A percentile compares a stretch with the other conserved stretches of the same genome.
phyloP scores from a whole-genome alignment of 2,797 vertebrate genomes.

The Lagocephalus sceleratus region DNA sequence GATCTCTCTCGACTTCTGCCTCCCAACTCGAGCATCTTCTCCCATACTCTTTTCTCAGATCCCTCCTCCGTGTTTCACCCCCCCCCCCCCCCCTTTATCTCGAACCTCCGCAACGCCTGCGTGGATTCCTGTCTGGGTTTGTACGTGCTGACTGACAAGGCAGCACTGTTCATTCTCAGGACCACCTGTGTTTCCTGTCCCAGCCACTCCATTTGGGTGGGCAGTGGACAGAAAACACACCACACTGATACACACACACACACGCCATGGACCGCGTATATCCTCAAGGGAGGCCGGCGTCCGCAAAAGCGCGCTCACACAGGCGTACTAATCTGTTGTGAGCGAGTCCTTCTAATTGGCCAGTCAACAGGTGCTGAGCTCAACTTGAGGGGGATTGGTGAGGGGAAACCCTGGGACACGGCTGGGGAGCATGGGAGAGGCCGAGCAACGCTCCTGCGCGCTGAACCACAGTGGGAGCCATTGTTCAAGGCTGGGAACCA shows the following conservation, averaged over 20 bases:
- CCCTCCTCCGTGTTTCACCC: background rate
- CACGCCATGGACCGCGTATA: conserved; percentile 38
- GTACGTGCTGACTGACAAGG: conserved; percentile 55
- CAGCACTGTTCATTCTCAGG: conserved; percentile 52
- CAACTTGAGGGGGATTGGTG: conserved; percentile 42
- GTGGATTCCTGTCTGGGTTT: conserved; percentile 1
- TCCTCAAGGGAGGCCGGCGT: conserved; percentile 42
- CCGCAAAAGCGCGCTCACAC: conserved; percentile 21
- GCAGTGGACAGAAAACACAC: conserved; percentile 39
- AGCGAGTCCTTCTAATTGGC: conserved; percentile 71
- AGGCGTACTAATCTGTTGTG: conserved; percentile 55
- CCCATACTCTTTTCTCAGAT: background rate
- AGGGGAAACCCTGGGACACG: conserved; percentile 37
- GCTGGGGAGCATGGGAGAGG: conserved; percentile 48
- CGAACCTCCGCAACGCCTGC: background rate
- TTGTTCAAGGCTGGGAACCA: conserved; percentile 43
- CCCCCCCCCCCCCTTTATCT: conserved; percentile 18
- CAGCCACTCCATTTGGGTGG: conserved; percentile 69
- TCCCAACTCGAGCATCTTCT: conserved; percentile 5
- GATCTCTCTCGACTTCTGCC: conserved; percentile 3
- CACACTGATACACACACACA: conserved; percentile 26
- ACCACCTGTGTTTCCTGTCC: conserved; percentile 58
- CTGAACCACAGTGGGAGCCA: conserved; percentile 45
- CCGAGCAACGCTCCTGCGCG: conserved; percentile 59
- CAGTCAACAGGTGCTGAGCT: conserved; percentile 71